A percentile compares a stretch with the other conserved stretches of the same genome.
phyloP scores from a whole-genome alignment of 2,113 vertebrate genomes.

The Oryzias melastigma region DNA sequence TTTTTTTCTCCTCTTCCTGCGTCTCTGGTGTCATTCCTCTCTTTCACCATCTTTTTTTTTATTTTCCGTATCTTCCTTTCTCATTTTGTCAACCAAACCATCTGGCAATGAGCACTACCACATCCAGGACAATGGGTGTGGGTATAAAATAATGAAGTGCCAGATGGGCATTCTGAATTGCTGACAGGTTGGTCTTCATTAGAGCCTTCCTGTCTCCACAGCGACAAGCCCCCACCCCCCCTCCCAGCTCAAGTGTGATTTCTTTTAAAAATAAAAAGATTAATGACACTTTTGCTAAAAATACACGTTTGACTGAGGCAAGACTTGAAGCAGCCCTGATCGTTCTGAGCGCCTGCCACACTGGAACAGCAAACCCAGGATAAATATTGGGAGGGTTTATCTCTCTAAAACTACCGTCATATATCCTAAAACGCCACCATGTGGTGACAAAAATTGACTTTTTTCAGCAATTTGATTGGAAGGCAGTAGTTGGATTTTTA shows the following conservation, averaged over 20 bases:
- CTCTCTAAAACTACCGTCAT: slow-evolving; percentile 7
- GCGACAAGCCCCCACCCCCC: neutral
- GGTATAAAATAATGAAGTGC: slow-evolving; percentile 42
- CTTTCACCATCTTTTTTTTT: slow-evolving; percentile 11
- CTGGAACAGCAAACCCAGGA: slow-evolving; percentile 1
- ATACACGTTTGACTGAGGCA: slow-evolving; percentile 8
- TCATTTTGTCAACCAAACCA: slow-evolving; percentile 35
- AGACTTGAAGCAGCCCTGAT: neutral
- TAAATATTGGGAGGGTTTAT: slow-evolving; percentile 20
- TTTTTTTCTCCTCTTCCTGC: slow-evolving; percentile 5
- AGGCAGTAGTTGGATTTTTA: no score
- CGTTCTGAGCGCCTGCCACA: neutral
- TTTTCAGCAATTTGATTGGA: no score
- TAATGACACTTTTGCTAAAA: slow-evolving; percentile 41
- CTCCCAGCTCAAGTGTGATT: slow-evolving; percentile 29
- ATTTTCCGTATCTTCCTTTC: slow-evolving; percentile 29
- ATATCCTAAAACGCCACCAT: no score
- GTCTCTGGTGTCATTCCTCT: slow-evolving; percentile 24
- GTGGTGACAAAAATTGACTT: no score
- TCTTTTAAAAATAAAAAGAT: slow-evolving; percentile 32
- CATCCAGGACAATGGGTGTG: slow-evolving; percentile 46
- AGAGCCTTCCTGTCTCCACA: slow-evolving; percentile 41
- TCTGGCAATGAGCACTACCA: slow-evolving; percentile 56
- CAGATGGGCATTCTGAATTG: slow-evolving; percentile 49
- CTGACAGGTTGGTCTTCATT: slow-evolving; percentile 65